Base-by-base conservation (phyloP, 2,888 invertebrate genomes). In the Spatulosminthurus flaviceps region DNA sequence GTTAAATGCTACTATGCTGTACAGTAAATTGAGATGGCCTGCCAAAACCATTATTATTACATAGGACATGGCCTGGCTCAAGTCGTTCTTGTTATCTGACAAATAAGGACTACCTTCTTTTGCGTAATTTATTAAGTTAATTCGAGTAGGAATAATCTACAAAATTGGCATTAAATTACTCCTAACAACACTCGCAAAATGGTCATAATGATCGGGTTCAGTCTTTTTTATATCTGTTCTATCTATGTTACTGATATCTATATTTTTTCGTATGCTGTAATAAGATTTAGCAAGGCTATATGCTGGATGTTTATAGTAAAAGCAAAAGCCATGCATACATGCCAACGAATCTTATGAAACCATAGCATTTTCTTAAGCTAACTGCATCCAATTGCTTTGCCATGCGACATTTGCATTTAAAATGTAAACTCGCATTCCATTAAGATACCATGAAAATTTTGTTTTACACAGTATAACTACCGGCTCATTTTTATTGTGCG, bases 121-220 rank as follows among this genome's bases (percentile, higher is more conserved):
- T 19, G 71, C 7, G 41, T 71, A 43, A 71, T 71, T 42, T 71
- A 71, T 71, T 21, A 71, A 42, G 21, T 41, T 71, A 71, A 71
- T 21, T 21, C 21, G 24, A 21, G 22, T 21, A 71, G 21, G 43
- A 71, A 26, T 41, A 71, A 42, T 16, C 43, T 42, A 71, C 43
- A 21, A 21, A 60, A 71, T 41, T 71, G 22, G 29, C 26, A n/a
- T 41, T 71, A 71, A 71, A 43, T 71, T 71, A 43, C 43, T 24
- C 19, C 34, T n/a, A 43, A 71, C 71, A 71, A 71, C 21, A 43
- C 21, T n/a, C 34, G 71, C 43, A 71, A 71, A 71, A 42, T 41
- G 71, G 71, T 71, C 21, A 41, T 21, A 41, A 71, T 70, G 70
- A 71, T 22, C 41, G 42, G 43, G n/a, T 34, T 42, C 41, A 16